Conservation (phyloP, 1,140 invertebrate genomes). For the Drosophila sp. region DNA sequence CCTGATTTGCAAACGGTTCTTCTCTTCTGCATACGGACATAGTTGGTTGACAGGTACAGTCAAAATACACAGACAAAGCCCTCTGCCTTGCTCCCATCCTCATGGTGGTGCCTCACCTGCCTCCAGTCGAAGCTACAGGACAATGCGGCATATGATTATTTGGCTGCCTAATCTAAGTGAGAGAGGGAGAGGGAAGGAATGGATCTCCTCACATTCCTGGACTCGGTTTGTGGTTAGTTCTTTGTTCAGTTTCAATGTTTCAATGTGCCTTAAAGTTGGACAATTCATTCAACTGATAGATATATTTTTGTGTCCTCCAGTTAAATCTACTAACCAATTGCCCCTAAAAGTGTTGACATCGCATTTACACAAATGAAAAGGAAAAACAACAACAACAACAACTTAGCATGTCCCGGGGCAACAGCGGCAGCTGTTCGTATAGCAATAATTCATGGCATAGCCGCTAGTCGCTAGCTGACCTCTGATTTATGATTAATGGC, state of each 20-base stretch:
- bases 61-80: slow-evolving; percentile 46
- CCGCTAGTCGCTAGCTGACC: slow-evolving; percentile 13
- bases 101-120: not conserved
- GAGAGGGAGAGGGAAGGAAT: slow-evolving; percentile 4
- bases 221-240: slow-evolving; percentile 50
- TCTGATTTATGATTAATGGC: slow-evolving; percentile 52
- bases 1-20: slow-evolving; percentile 46
- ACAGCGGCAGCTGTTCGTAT: slow-evolving; percentile 26
- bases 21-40: slow-evolving; percentile 10
- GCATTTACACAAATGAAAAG: slow-evolving; percentile 27
- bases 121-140: slow-evolving; percentile 23
- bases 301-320: not conserved
- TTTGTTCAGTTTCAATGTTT: slow-evolving; percentile 21
- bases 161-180: slow-evolving; percentile 49
- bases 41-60: slow-evolving; percentile 64
- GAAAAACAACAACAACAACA: slow-evolving; percentile 6
- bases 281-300: slow-evolving; percentile 49
- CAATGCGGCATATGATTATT: slow-evolving; percentile 79
- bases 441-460: slow-evolving; percentile 38
- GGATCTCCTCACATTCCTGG: slow-evolving; percentile 10
- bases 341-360: slow-evolving; percentile 44
- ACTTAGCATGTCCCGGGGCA: not conserved
- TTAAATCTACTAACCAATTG: slow-evolving; percentile 9
- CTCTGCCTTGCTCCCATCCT: not conserved
- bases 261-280: slow-evolving; percentile 42